Base-by-base conservation (phyloP, 1,140 invertebrate species). In the Heliconius hermathena region DNA sequence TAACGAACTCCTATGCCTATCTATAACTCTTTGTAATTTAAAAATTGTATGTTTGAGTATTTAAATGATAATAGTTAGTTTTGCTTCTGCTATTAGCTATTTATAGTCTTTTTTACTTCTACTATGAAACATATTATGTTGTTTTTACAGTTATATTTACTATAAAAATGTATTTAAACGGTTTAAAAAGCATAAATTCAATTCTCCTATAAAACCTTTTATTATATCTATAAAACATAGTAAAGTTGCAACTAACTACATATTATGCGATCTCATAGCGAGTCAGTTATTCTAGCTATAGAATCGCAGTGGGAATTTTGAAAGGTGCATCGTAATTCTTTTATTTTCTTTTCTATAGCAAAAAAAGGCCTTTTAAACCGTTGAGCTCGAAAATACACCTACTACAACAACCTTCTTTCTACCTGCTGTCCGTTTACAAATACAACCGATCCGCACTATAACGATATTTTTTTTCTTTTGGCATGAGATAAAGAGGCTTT, bases 401-500 rank as follows among this genome's bases (percentile, higher is more conserved):
- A 94, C 70, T 71, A 71, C 70, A 71, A 71, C 91, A 92, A 92
- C 85, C 85, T 82, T 92, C 90, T 93, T 82, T 92, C 90, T 93
- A 93, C 91, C 91, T 93, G 91, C 89, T 79, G 84, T 84, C 83
- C 88, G 89, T 91, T 91, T 91, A 92, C 88, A 92, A 91, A 92
- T 89, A 91, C 86, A 89, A 90, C 85, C 87, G 85, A 87, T 89
- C 81, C 76, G 84, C 81, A 88, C 89, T 88, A 87, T 88, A 82
- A 76, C 66, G 38, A 79, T 57, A 49, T 72, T 83, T 91, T 91
- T 93, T 92, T 92, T 36, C 33, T 36, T 36, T 83, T 87, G 79
- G 76, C 81, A 81, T 78, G 79, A 85, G 82, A 89, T 89, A 88
- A 91, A 90, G 87, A 87, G 79, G 73, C 84, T 82, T 84, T 93